Conservation (phyloP, 2,888 invertebrate species). For the Perizoma affinitatum region DNA sequence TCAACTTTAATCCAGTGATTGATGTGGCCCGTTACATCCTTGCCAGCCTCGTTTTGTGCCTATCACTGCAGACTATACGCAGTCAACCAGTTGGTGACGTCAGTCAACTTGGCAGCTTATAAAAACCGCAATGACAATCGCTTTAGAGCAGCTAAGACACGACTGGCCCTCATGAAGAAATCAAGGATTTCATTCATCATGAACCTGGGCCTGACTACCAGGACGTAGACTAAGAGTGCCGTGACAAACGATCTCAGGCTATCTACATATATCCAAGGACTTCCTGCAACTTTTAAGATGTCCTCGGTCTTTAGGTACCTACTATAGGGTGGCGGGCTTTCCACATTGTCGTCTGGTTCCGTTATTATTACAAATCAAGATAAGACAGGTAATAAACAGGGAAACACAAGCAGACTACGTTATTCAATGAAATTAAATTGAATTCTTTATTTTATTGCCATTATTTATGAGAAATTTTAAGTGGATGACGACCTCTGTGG, state of each 20-base stretch:
- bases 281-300: too few relatives aligned
- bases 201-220: too few relatives aligned
- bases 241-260: too few relatives aligned
- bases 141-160: too few relatives aligned
- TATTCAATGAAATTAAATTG: neutral
- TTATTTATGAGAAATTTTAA: constrained; percentile 10
- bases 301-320: too few relatives aligned
- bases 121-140: constrained; percentile 8
- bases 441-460: neutral
- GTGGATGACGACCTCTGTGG: too few relatives aligned
- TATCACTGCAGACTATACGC: constrained; percentile 21
- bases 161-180: too few relatives aligned
- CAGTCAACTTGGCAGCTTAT: constrained; percentile 27
- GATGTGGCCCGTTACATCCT: constrained; percentile 7
- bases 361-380: neutral
- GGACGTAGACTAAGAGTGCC: too few relatives aligned
- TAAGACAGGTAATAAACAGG: neutral
- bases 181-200: too few relatives aligned
- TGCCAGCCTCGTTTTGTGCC: constrained; percentile 19
- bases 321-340: too few relatives aligned
- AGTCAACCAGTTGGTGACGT: constrained; percentile 19
- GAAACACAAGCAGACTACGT: neutral
- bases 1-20: constrained; percentile 25
- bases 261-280: too few relatives aligned
- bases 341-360: too few relatives aligned